phyloP scores from a whole-genome alignment of 2,888 invertebrate species.

The Drosophila borborema region DNA sequence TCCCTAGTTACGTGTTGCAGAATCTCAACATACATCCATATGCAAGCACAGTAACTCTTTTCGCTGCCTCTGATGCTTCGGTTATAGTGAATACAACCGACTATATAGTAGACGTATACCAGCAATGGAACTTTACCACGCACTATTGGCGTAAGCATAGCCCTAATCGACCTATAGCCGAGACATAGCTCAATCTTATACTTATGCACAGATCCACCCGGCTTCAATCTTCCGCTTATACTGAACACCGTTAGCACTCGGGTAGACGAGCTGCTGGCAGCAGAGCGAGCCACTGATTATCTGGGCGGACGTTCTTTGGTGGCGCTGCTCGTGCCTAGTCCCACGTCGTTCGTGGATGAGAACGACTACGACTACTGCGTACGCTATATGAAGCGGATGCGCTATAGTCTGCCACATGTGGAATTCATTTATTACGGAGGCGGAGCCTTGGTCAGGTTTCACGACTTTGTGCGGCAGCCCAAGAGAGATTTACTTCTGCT shows the following conservation, averaged over 20 bases:
- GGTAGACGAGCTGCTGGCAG: constrained; percentile 86
- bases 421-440: constrained; percentile 88
- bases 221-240: constrained; percentile 88
- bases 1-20: constrained; percentile 86
- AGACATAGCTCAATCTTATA: background rate
- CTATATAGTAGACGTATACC: constrained; percentile 88
- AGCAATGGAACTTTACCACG: constrained; percentile 87
- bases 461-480: constrained; percentile 87
- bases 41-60: constrained; percentile 89
- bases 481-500: constrained; percentile 86
- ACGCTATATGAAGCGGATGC: constrained; percentile 87
- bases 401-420: constrained; percentile 89
- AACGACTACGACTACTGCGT: constrained; percentile 86
- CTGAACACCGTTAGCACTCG: constrained; percentile 86
- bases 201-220: constrained; percentile 86
- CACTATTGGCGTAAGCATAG: constrained; percentile 85
- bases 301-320: constrained; percentile 89
- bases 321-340: constrained; percentile 88
- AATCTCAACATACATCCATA: constrained; percentile 89
- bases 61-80: constrained; percentile 88
- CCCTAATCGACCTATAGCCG: background rate
- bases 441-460: constrained; percentile 87
- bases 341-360: constrained; percentile 86
- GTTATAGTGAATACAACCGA: constrained; percentile 88
- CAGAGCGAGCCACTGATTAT: constrained; percentile 86